Percentiles rank a stretch among this genome's conserved stretches.
Conservation (phyloP, 2,113 vertebrate genomes). For the Grus americana region DNA sequence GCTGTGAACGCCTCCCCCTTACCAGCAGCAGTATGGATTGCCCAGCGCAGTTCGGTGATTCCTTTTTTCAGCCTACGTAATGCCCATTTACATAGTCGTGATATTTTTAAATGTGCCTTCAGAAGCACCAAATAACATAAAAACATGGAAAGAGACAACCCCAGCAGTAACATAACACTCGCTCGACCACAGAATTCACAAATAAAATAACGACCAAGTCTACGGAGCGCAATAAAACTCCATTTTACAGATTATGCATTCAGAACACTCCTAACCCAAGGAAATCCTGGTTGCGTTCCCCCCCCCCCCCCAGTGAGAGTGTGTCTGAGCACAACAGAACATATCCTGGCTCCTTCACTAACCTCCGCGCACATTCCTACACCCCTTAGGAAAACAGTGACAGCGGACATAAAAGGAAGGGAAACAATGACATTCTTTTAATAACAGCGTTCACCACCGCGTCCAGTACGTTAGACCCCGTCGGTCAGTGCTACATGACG, state of each 20-base stretch:
- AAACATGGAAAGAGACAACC: neutral
- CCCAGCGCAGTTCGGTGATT: constrained; percentile 1
- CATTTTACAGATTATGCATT: constrained; percentile 18
- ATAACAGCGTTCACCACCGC: neutral
- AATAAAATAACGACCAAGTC: neutral
- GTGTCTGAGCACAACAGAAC: neutral
- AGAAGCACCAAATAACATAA: neutral
- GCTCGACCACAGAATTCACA: neutral
- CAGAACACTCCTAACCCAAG: neutral
- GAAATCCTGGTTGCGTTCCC: constrained; percentile 1
- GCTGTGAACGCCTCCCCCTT: neutral
- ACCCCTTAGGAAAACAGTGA: constrained; percentile 66
- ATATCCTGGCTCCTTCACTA: neutral
- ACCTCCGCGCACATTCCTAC: constrained; percentile 58
- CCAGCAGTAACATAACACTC: neutral
- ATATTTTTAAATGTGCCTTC: neutral
- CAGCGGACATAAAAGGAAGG: constrained; percentile 18
- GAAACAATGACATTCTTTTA: constrained; percentile 52
- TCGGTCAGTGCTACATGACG: neutral
- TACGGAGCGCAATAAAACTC: neutral
- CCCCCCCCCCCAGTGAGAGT: neutral
- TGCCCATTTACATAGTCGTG: neutral
- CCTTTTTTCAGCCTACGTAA: constrained; percentile 27
- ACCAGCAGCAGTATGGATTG: neutral
- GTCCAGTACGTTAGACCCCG: neutral